phyloP scores from a whole-genome alignment of 2,888 invertebrate species.

The Mamestra brassicae region DNA sequence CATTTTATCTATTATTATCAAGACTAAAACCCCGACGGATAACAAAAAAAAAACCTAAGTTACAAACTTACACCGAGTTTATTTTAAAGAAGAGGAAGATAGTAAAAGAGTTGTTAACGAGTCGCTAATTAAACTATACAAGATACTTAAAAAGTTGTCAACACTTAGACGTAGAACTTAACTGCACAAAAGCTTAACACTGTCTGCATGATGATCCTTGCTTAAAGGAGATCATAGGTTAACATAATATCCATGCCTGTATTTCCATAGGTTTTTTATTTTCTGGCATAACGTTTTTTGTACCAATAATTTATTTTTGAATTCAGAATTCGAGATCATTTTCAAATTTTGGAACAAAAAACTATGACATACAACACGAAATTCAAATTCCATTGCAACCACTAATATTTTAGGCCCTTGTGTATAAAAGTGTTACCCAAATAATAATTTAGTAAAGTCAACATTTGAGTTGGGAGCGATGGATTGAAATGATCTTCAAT shows the following conservation, averaged over 20 bases:
- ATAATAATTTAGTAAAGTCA: too few species aligned
- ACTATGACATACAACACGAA: too few species aligned
- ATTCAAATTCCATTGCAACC: too few species aligned
- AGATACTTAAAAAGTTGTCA: conserved; percentile 59
- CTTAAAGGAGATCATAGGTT: background rate
- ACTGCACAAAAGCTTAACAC: conserved; percentile 16
- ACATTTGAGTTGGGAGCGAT: too few species aligned
- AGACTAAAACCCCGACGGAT: background rate
- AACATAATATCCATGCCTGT: background rate
- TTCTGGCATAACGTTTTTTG: too few species aligned
- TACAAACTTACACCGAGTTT: conserved; percentile 18
- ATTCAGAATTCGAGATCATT: too few species aligned
- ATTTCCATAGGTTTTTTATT: too few species aligned
- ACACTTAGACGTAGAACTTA: conserved; percentile 39
- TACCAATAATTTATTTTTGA: too few species aligned
- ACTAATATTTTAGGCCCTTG: too few species aligned
- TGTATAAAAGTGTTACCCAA: too few species aligned
- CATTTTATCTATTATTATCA: background rate
- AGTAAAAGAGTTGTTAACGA: conserved; percentile 45
- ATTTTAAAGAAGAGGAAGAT: conserved; percentile 21
- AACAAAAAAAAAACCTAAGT: conserved; percentile 15
- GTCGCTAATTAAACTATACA: conserved; percentile 51
- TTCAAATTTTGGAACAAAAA: too few species aligned
- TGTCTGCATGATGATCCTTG: conserved; percentile 10
- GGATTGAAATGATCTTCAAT: too few species aligned